Percentiles rank a stretch among this genome's conserved stretches.
Conservation (phyloP, 2,113 vertebrate genomes). For the Fulmarus glacialis region DNA sequence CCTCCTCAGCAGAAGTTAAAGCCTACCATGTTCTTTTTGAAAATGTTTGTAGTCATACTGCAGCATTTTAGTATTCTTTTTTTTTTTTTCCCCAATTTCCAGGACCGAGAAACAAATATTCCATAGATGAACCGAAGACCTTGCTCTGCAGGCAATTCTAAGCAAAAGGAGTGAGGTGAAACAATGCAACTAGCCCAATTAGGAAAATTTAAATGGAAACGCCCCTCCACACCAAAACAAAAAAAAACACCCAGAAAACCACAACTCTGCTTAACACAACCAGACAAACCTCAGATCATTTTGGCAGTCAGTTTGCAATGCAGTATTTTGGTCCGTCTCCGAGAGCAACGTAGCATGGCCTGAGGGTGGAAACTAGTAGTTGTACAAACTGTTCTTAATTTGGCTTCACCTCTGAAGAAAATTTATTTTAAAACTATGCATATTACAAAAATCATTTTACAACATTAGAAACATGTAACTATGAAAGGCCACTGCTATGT, state of each 20-base stretch:
- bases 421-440: not conserved
- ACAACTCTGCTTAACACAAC: not conserved
- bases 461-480: not conserved
- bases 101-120: not conserved
- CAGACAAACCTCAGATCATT: slow-evolving; percentile 6
- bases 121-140: not conserved
- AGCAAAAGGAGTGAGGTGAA: not conserved
- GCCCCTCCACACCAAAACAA: not conserved
- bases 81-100: not conserved
- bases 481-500: not conserved
- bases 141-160: not conserved
- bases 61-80: not conserved
- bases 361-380: not conserved
- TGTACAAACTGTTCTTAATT: not conserved
- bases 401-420: not conserved
- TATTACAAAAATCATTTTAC: not conserved
- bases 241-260: not conserved
- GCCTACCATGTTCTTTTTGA: not conserved
- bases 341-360: not conserved
- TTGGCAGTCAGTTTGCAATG: slow-evolving; percentile 4
- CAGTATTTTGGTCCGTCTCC: not conserved
- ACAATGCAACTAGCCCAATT: not conserved
- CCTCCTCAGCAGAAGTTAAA: not conserved
- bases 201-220: not conserved
- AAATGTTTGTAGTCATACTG: not conserved